Evolutionary conservation across 2,113 vertebrate species (phyloP).

Genomic region (Hoplias malabaricus): DNA sequence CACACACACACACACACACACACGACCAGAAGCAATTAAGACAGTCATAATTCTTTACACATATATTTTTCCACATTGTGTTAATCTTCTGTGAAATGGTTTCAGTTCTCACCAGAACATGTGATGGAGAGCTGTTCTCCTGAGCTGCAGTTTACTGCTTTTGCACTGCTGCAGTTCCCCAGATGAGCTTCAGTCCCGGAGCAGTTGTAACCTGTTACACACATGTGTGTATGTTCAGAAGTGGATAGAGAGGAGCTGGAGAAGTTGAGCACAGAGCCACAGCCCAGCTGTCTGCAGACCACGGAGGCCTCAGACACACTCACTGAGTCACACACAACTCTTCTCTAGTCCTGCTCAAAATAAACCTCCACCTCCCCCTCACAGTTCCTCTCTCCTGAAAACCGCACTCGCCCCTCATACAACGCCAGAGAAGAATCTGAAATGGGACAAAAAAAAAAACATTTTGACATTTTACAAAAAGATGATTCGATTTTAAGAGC

Average conservation of each 20-base stretch:
- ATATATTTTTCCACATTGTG: background rate
- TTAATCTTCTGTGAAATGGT: background rate
- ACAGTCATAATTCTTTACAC: background rate
- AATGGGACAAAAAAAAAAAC: too few relatives aligned
- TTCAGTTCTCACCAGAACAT: background rate
- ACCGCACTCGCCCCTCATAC: too few relatives aligned
- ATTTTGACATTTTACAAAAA: too few relatives aligned
- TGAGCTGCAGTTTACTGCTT: background rate
- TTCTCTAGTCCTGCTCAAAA: too few relatives aligned
- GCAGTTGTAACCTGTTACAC: slow-evolving; percentile 36
- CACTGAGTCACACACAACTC: background rate
- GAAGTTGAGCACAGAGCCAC: too few relatives aligned
- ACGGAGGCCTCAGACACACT: slow-evolving; percentile 33
- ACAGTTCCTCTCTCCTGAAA: background rate
- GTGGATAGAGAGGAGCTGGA: slow-evolving; percentile 9
- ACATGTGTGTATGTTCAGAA: slow-evolving; percentile 10
- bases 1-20: background rate
- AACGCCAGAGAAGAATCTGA: too few relatives aligned
- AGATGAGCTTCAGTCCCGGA: slow-evolving; percentile 42
- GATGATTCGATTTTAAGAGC: too few relatives aligned
- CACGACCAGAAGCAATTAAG: background rate
- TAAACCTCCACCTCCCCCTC: background rate
- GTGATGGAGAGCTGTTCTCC: slow-evolving; percentile 21
- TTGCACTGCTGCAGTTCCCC: slow-evolving; percentile 16
- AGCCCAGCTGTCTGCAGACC: slow-evolving; percentile 41